Percentiles rank a stretch among this genome's conserved stretches.
Conservation (phyloP, 2,113 vertebrate species). For the Coreoperca whiteheadi region DNA sequence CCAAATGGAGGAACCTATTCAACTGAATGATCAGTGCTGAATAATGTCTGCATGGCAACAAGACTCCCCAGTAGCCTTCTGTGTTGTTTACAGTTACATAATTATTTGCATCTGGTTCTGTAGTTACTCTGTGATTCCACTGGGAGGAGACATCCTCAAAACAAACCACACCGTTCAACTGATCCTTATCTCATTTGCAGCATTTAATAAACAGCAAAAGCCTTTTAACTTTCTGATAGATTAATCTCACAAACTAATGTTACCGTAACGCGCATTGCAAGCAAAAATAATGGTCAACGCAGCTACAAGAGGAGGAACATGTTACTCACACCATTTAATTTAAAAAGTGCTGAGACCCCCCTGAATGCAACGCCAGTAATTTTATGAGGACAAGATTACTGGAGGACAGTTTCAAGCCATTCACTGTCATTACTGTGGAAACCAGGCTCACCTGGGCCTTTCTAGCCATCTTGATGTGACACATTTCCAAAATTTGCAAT, state of each 20-base stretch:
- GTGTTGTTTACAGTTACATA: slow-evolving; percentile 69
- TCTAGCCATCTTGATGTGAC: neutral
- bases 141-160: slow-evolving; percentile 68
- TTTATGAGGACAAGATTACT: neutral
- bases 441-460: neutral
- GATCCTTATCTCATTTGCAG: neutral
- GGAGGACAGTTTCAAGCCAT: neutral
- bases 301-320: no score
- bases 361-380: no score
- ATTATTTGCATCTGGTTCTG: slow-evolving; percentile 29
- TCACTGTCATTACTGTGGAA: neutral
- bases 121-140: slow-evolving; percentile 59
- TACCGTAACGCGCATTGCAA: no score
- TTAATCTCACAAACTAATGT: neutral
- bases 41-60: slow-evolving; percentile 75
- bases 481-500: neutral
- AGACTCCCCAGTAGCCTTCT: slow-evolving; percentile 56
- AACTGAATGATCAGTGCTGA: neutral
- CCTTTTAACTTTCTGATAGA: neutral
- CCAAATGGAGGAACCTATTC: neutral
- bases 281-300: no score
- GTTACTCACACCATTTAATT: no score
- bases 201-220: neutral
- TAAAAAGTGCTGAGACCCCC: no score
- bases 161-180: neutral